These are phyloP conservation scores for Siniperca scherzeri DNA, from an alignment of 2,797 vertebrate genomes.

Conservation along the genomic window DNA sequence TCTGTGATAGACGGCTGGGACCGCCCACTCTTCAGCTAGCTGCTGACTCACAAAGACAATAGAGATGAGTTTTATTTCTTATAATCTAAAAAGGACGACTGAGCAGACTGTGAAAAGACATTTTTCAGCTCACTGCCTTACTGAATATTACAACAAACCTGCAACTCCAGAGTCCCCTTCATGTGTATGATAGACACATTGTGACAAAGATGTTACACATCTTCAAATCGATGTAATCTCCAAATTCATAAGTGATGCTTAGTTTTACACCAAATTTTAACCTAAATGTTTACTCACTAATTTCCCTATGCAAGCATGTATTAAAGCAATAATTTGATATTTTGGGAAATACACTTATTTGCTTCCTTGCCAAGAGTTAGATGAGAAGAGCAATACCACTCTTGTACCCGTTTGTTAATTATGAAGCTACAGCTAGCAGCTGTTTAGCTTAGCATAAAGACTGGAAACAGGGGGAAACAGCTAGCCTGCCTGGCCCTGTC, in stretches of 20 bases:
- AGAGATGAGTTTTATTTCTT: slow-evolving; percentile 34
- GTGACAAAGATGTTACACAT: slow-evolving; percentile 3
- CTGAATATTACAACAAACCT: slow-evolving; percentile 20
- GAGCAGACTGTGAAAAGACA: background rate
- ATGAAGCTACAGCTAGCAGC: background rate
- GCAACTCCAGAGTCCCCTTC: background rate
- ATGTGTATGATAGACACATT: background rate
- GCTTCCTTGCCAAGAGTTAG: background rate
- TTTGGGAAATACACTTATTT: background rate
- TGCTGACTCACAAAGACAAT: slow-evolving; percentile 39
- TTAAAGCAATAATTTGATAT: slow-evolving; percentile 18
- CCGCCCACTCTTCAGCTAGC: slow-evolving; percentile 26
- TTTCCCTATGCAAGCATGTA: background rate
- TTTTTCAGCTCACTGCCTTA: background rate
- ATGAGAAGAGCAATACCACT: background rate
- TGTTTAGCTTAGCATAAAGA: background rate
- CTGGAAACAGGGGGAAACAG: background rate
- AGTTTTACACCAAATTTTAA: background rate
- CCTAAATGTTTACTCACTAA: background rate
- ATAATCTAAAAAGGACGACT: slow-evolving; percentile 18
- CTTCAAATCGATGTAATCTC: slow-evolving; percentile 8
- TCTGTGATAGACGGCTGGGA: slow-evolving; percentile 11
- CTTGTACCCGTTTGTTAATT: background rate
- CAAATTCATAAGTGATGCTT: background rate
- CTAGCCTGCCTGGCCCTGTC: background rate